A percentile compares a stretch with the other conserved stretches of the same genome.
Conservation (phyloP, 1,140 invertebrate genomes). For the Dendroctonus ponderosae region DNA sequence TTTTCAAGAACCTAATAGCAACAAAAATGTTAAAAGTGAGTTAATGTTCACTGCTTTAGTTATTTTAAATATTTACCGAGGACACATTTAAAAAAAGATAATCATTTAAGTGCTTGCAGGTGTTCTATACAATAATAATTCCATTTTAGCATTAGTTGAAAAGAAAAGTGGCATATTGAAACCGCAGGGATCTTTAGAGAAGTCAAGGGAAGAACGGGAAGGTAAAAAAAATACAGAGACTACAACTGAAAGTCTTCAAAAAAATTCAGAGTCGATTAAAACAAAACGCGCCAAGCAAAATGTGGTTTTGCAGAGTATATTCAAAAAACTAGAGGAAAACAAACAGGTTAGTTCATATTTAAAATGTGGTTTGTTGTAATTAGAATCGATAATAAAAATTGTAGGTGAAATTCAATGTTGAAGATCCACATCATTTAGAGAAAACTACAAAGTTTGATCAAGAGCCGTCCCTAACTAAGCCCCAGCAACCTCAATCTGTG, state of each 20-base stretch:
- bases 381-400: neutral
- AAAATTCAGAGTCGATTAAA: conserved; percentile 39
- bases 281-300: conserved; percentile 48
- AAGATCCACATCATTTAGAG: conserved; percentile 35
- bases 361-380: conserved; percentile 1
- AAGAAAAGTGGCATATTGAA: conserved; percentile 68
- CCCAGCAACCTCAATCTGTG: neutral
- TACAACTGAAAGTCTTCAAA: conserved; percentile 18
- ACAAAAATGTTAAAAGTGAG: conserved; percentile 19
- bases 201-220: conserved; percentile 59
- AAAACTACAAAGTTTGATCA: conserved; percentile 38
- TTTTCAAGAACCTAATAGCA: conserved; percentile 29
- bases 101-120: no score
- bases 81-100: no score
- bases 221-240: conserved; percentile 24
- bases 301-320: conserved; percentile 66
- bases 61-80: no score
- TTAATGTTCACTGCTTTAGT: no score
- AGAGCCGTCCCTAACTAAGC: neutral
- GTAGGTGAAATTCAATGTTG: conserved; percentile 47
- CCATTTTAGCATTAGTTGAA: conserved; percentile 44
- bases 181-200: conserved; percentile 65
- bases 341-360: conserved; percentile 55
- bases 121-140: no score
- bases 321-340: conserved; percentile 61